Conservation (phyloP, 2,888 invertebrate species). For the Leptogaster cylindrica region DNA sequence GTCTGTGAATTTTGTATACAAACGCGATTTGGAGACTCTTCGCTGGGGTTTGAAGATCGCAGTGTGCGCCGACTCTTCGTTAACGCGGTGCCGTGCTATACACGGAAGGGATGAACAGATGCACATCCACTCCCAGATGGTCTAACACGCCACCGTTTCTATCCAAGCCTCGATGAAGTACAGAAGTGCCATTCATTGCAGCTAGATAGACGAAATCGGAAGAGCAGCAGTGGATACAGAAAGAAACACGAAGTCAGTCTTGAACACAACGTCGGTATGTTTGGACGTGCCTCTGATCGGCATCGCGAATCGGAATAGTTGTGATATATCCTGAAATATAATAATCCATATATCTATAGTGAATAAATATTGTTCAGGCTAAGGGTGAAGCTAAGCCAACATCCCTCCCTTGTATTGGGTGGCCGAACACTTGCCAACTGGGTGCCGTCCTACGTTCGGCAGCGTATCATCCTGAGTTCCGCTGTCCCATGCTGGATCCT, state of each 20-base stretch:
- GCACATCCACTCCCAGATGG: neutral
- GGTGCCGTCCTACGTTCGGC: too few relatives aligned
- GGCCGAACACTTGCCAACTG: too few relatives aligned
- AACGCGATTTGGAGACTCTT: too few relatives aligned
- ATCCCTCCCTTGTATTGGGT: too few relatives aligned
- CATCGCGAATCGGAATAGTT: constrained; percentile 16
- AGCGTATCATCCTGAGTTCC: too few relatives aligned
- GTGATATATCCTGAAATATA: too few relatives aligned
- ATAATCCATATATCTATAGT: neutral
- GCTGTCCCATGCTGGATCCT: constrained; percentile 4
- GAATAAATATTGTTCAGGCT: neutral
- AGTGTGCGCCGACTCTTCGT: neutral
- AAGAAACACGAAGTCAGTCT: constrained; percentile 52
- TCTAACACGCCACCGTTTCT: too few relatives aligned
- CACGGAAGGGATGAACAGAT: neutral
- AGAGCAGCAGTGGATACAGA: constrained; percentile 36
- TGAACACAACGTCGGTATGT: constrained; percentile 59
- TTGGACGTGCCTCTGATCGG: constrained; percentile 53
- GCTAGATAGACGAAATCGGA: constrained; percentile 10
- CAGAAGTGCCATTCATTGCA: too few relatives aligned
- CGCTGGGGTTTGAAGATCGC: neutral
- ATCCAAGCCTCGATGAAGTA: too few relatives aligned
- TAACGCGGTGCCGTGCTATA: neutral
- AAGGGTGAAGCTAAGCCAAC: neutral
- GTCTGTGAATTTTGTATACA: too few relatives aligned